A percentile compares a stretch with the other conserved stretches of the same genome.
Conservation (phyloP, 1,140 invertebrate genomes). For the Halesus radiatus region DNA sequence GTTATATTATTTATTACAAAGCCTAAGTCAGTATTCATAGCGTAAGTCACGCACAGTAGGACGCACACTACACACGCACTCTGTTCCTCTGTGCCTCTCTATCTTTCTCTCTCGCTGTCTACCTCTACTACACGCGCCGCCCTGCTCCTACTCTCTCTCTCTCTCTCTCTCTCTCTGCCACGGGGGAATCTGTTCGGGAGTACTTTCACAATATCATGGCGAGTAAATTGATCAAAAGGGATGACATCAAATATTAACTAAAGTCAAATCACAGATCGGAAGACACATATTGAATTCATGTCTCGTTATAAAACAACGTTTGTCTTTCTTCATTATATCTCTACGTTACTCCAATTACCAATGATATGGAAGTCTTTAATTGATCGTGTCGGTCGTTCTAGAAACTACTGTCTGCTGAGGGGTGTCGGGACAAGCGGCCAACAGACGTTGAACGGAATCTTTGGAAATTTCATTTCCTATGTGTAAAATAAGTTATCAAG, state of each 20-base stretch:
- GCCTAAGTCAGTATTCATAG: constrained; percentile 58
- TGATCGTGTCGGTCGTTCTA: constrained; percentile 11
- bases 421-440: not conserved
- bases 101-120: not conserved
- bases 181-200: not conserved
- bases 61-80: constrained; percentile 40
- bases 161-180: not conserved
- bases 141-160: not conserved
- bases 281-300: constrained; percentile 1
- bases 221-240: constrained; percentile 28
- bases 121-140: no score
- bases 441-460: constrained; percentile 18
- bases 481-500: constrained; percentile 3
- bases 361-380: constrained; percentile 19
- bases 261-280: constrained; percentile 35
- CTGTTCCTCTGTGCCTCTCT: constrained; percentile 9
- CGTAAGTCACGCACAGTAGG: constrained; percentile 52
- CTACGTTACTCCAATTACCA: constrained; percentile 11
- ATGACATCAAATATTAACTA: constrained; percentile 29
- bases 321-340: constrained; percentile 12
- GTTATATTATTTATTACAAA: constrained; percentile 47
- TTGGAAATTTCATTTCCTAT: constrained; percentile 35
- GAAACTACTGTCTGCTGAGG: not conserved
- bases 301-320: constrained; percentile 16
- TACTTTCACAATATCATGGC: constrained; percentile 24